phyloP scores from a whole-genome alignment of 2,888 invertebrate genomes.

The Parnassius mnemosyne region DNA sequence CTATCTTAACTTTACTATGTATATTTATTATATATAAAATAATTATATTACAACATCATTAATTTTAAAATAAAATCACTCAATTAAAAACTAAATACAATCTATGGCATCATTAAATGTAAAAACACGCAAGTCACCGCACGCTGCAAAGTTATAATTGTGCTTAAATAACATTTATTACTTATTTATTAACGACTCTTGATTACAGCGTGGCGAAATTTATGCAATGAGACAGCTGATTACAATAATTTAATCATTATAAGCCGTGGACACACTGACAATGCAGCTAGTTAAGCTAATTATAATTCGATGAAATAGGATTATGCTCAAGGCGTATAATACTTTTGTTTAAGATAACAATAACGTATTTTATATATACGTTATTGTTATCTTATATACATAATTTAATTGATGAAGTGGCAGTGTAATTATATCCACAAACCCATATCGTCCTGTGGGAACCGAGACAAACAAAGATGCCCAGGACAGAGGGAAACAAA shows the following conservation, averaged over 20 bases:
- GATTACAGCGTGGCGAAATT: slow-evolving; percentile 21
- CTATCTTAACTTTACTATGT: not conserved
- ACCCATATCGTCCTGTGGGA: too few relatives aligned
- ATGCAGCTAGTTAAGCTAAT: not conserved
- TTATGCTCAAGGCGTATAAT: too few relatives aligned
- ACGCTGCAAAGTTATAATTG: slow-evolving; percentile 16
- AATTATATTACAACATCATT: too few relatives aligned
- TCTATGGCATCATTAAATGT: slow-evolving; percentile 13
- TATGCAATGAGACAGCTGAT: slow-evolving; percentile 16
- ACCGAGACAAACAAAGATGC: too few relatives aligned
- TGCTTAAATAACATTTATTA: slow-evolving; percentile 11
- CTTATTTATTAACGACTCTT: slow-evolving; percentile 21
- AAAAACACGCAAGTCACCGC: slow-evolving; percentile 21
- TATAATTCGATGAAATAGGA: not conserved
- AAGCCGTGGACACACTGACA: not conserved
- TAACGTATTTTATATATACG: too few relatives aligned
- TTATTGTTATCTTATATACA: too few relatives aligned
- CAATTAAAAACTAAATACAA: not conserved
- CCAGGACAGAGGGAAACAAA: too few relatives aligned
- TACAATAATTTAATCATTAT: slow-evolving; percentile 15
- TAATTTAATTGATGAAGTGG: too few relatives aligned
- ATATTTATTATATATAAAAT: not conserved
- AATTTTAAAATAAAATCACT: too few relatives aligned
- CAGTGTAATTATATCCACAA: too few relatives aligned
- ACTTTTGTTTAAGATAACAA: too few relatives aligned